These are phyloP conservation scores for Drosophila meridionalis DNA, from an alignment of 2,888 invertebrate genomes.

Conservation along the genomic window DNA sequence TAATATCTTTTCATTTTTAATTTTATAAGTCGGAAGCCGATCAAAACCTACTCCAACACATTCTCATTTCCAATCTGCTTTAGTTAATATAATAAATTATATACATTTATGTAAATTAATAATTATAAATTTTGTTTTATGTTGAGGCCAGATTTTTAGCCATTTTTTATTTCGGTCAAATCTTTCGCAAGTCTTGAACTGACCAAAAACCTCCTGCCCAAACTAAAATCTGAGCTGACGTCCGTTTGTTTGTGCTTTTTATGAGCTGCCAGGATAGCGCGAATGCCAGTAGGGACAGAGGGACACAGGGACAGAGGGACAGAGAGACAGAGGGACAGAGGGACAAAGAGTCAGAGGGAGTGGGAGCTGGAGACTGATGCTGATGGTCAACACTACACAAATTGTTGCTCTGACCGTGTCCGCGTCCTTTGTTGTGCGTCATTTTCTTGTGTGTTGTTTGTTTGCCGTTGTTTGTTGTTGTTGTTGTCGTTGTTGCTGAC, in stretches of 20 bases:
- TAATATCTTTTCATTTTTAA: too few relatives aligned
- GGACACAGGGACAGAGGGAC: neutral
- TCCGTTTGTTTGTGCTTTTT: constrained; percentile 72
- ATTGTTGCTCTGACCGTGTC: constrained; percentile 74
- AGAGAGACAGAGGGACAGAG: neutral
- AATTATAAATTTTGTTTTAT: neutral
- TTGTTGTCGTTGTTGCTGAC: constrained; percentile 55
- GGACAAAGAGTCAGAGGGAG: neutral
- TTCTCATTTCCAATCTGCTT: too few relatives aligned
- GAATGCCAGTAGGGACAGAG: neutral
- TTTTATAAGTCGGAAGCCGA: too few relatives aligned
- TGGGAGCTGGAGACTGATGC: constrained; percentile 29
- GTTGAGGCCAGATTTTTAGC: neutral
- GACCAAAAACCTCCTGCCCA: neutral
- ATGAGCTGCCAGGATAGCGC: constrained; percentile 64
- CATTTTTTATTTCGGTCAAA: constrained; percentile 27
- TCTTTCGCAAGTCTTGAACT: neutral
- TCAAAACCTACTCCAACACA: too few relatives aligned
- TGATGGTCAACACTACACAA: constrained; percentile 76
- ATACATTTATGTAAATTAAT: neutral
- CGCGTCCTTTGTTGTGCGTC: constrained; percentile 56
- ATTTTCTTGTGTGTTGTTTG: constrained; percentile 50
- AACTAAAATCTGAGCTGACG: constrained; percentile 52
- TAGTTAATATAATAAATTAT: neutral
- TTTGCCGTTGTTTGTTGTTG: constrained; percentile 25